Conservation (phyloP, 2,888 invertebrate genomes). For the Bedellia somnulentella region DNA sequence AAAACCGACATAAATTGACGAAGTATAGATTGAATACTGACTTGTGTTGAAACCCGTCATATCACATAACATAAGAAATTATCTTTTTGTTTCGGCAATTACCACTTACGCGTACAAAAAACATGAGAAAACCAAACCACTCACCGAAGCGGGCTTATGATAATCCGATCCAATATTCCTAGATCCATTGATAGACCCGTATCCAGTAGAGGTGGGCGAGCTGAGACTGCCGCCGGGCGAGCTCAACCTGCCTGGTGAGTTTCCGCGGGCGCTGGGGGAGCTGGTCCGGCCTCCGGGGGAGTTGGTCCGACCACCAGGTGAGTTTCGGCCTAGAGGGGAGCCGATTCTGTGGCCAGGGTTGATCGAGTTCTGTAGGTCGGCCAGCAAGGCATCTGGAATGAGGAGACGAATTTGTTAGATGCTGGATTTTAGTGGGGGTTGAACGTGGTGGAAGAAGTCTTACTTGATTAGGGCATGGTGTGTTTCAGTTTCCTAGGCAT, state of each 20-base stretch:
- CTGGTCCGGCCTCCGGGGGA: slow-evolving; percentile 29
- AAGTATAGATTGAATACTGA: too few relatives aligned
- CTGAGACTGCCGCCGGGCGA: slow-evolving; percentile 49
- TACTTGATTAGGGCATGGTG: neutral
- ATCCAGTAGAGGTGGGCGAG: slow-evolving; percentile 65
- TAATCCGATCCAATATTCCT: slow-evolving; percentile 52
- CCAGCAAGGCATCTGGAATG: slow-evolving; percentile 88
- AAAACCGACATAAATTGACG: too few relatives aligned
- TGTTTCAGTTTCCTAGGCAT: neutral
- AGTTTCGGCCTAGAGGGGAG: slow-evolving; percentile 35
- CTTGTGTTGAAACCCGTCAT: too few relatives aligned
- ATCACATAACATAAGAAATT: too few relatives aligned
- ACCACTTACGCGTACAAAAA: too few relatives aligned
- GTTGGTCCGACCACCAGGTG: slow-evolving; percentile 56
- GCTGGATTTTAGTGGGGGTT: neutral
- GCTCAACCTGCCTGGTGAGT: slow-evolving; percentile 58
- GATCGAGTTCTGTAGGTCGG: slow-evolving; percentile 94
- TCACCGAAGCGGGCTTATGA: slow-evolving; percentile 66
- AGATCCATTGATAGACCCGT: slow-evolving; percentile 78
- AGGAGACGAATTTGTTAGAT: slow-evolving; percentile 9
- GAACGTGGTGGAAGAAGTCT: neutral
- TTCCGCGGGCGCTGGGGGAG: slow-evolving; percentile 29
- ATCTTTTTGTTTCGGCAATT: too few relatives aligned
- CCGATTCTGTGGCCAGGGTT: slow-evolving; percentile 62
- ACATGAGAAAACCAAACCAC: too few relatives aligned